These are phyloP conservation scores for Stegodyphus mimosarum DNA, from an alignment of 1,140 invertebrate genomes.

Conservation along the genomic window DNA sequence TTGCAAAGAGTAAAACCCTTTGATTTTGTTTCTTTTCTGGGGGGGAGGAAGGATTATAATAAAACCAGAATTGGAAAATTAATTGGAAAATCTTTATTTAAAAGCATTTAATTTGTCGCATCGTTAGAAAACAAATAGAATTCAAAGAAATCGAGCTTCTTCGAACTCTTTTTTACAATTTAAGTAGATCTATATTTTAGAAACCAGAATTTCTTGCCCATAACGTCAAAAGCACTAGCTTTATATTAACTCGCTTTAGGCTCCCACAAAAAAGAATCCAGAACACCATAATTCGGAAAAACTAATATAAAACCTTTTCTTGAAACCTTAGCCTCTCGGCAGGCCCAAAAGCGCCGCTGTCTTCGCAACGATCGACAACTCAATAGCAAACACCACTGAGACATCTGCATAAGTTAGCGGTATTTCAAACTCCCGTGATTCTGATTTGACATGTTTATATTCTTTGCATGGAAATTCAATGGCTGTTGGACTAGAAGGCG, in stretches of 20 bases:
- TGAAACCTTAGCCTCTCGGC: constrained; percentile 7
- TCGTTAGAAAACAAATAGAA: too few relatives aligned
- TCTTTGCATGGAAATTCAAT: constrained; percentile 55
- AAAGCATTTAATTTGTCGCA: too few relatives aligned
- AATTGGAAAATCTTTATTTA: too few relatives aligned
- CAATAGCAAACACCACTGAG: constrained; percentile 28
- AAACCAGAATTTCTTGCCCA: background rate
- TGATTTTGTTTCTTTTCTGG: too few relatives aligned
- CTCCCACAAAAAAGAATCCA: background rate
- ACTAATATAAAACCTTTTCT: constrained; percentile 47
- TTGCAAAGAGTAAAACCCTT: too few relatives aligned
- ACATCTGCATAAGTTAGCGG: constrained; percentile 51
- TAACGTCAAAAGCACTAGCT: constrained; percentile 1
- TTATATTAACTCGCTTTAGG: background rate
- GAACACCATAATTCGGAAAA: constrained; percentile 25
- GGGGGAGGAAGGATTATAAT: too few relatives aligned
- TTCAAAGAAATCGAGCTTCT: too few relatives aligned
- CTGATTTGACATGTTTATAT: constrained; percentile 57
- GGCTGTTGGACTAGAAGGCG: constrained; percentile 20
- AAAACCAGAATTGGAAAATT: too few relatives aligned
- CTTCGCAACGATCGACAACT: constrained; percentile 35
- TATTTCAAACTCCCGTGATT: constrained; percentile 52
- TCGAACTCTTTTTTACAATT: too few relatives aligned
- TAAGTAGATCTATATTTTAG: background rate
- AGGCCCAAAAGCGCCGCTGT: constrained; percentile 4